Percentiles rank a stretch among this genome's conserved stretches.
phyloP scores from a whole-genome alignment of 2,888 invertebrate species.

The Trimorus sp. region DNA sequence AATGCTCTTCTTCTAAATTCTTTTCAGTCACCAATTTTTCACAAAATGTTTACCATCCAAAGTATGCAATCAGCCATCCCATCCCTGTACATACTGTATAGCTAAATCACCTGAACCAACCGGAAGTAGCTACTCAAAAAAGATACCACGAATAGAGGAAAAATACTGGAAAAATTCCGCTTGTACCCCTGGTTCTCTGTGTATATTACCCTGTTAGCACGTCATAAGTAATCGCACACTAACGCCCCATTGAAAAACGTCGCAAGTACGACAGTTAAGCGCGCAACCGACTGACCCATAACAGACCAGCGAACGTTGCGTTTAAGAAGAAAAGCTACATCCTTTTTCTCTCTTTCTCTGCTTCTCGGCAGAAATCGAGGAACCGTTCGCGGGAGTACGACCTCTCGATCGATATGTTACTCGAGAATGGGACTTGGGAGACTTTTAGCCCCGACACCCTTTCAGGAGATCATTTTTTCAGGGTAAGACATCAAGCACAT shows the following conservation, averaged over 20 bases:
- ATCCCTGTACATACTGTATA: no score
- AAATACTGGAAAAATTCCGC: conserved; percentile 2
- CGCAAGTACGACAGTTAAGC: conserved; percentile 34
- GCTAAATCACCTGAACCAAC: no score
- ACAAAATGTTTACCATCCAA: no score
- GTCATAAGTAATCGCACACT: conserved; percentile 13
- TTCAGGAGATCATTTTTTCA: conserved; percentile 84
- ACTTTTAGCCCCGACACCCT: conserved; percentile 83
- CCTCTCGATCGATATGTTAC: conserved; percentile 83
- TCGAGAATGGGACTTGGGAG: conserved; percentile 85
- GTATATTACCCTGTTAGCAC: conserved; percentile 21
- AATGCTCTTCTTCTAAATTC: no score
- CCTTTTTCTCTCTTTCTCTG: conserved; percentile 72
- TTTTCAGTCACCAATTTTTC: no score
- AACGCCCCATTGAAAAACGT: conserved; percentile 15
- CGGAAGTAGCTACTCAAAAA: no score
- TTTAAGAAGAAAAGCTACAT: conserved; percentile 65
- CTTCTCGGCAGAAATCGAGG: conserved; percentile 81
- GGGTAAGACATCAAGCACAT: conserved; percentile 82
- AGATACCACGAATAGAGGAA: no score
- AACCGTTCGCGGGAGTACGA: conserved; percentile 83
- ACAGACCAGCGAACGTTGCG: conserved; percentile 50
- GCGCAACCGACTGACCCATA: conserved; percentile 37
- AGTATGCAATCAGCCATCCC: no score
- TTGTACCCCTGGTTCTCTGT: conserved; percentile 29